These are phyloP conservation scores for Apoda limacodes DNA, from an alignment of 2,888 invertebrate genomes.

Conservation along the genomic window DNA sequence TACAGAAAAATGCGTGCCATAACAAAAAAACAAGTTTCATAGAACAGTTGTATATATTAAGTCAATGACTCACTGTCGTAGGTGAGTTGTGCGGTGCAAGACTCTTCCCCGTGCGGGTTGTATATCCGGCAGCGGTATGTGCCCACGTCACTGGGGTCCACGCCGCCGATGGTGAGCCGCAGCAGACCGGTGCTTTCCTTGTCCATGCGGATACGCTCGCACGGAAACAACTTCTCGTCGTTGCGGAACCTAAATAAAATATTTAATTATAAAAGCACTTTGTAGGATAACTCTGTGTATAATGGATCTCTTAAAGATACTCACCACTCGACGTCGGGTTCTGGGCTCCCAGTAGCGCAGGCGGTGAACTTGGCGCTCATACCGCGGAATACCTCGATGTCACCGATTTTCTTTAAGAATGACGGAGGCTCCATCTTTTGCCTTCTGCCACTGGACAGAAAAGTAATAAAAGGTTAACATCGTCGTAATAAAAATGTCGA, in stretches of 20 bases:
- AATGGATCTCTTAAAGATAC: conserved; percentile 5
- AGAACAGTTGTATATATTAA: too few species aligned
- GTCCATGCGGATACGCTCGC: conserved; percentile 86
- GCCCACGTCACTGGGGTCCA: conserved; percentile 85
- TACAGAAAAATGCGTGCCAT: too few species aligned
- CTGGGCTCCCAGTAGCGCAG: conserved; percentile 87
- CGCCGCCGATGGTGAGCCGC: conserved; percentile 82
- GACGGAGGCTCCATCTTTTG: conserved; percentile 86
- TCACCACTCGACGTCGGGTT: conserved; percentile 82
- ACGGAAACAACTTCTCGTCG: conserved; percentile 82
- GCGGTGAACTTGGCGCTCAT: conserved; percentile 96
- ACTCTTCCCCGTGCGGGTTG: conserved; percentile 87
- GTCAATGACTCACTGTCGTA: conserved; percentile 87
- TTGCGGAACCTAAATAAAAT: conserved; percentile 77
- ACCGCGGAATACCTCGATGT: conserved; percentile 86
- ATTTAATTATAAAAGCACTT: too few species aligned
- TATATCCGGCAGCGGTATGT: conserved; percentile 85
- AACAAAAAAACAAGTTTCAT: neutral
- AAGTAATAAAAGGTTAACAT: too few species aligned
- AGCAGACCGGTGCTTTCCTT: conserved; percentile 85
- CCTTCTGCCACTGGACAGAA: conserved; percentile 76
- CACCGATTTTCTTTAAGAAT: conserved; percentile 90
- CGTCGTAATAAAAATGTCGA: too few species aligned
- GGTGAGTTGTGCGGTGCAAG: conserved; percentile 81
- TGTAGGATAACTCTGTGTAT: too few species aligned